Conservation (phyloP, 2,113 vertebrate species). For the Melanostigma gelatinosum region DNA sequence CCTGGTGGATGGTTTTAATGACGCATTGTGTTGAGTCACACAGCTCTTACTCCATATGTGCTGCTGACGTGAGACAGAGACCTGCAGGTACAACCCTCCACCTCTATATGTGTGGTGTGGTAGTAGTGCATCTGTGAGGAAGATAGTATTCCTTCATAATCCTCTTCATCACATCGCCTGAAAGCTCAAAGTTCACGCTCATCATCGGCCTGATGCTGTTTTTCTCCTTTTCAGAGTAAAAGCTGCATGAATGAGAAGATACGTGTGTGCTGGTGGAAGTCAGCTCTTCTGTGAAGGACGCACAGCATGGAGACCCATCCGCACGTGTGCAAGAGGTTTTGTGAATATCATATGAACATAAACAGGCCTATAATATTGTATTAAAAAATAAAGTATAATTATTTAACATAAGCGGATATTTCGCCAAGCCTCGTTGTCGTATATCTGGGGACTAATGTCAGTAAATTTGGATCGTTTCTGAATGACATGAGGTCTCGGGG, state of each 20-base stretch:
- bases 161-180: not conserved
- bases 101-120: not conserved
- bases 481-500: no score
- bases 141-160: not conserved
- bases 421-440: no score
- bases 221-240: not conserved
- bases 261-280: not conserved
- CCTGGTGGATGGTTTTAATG: conserved; percentile 22
- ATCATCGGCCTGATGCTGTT: not conserved
- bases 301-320: no score
- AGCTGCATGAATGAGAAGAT: not conserved
- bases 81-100: not conserved
- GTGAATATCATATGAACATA: no score
- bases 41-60: conserved; percentile 18
- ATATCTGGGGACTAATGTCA: not conserved
- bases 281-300: not conserved
- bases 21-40: conserved; percentile 29
- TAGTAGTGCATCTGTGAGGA: not conserved
- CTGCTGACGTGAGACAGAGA: not conserved
- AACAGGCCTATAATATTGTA: not conserved
- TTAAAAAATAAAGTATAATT: not conserved
- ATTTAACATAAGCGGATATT: not conserved
- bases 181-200: not conserved
- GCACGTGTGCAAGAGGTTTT: no score
- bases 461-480: no score